A percentile compares a stretch with the other conserved stretches of the same genome.
Conservation (phyloP, 2,113 vertebrate genomes). For the Herpailurus yagouaroundi region DNA sequence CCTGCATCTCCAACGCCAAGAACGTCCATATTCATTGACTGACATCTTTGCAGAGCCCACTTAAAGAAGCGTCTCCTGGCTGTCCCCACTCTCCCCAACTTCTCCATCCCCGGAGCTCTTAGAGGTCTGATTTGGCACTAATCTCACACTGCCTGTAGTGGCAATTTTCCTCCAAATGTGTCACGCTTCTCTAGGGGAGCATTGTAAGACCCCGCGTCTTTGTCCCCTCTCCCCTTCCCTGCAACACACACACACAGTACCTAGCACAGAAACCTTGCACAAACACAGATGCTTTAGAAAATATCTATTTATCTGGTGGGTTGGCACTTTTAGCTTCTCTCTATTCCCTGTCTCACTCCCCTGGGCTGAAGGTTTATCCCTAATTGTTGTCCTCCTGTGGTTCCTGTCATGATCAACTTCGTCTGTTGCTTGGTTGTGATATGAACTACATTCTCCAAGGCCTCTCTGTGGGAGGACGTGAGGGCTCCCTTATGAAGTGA, state of each 20-base stretch:
- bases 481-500: neutral
- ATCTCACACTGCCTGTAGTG: neutral
- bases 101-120: neutral
- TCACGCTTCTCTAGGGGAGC: neutral
- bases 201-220: neutral
- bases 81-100: too few species aligned
- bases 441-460: neutral
- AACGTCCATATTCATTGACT: neutral
- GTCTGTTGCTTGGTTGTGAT: neutral
- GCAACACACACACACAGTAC: neutral
- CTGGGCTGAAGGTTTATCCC: neutral
- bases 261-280: neutral
- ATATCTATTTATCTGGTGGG: neutral
- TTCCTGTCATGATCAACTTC: neutral
- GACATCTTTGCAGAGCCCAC: neutral
- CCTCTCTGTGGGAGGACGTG: neutral
- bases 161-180: neutral
- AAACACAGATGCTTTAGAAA: neutral
- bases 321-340: neutral
- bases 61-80: neutral
- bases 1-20: neutral
- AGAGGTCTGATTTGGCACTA: neutral
- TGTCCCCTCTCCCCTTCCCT: neutral
- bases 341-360: neutral
- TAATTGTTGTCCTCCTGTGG: neutral